Evolutionary conservation across 2,888 invertebrate genomes (phyloP).

Genomic region (Pyralis farinalis): DNA sequence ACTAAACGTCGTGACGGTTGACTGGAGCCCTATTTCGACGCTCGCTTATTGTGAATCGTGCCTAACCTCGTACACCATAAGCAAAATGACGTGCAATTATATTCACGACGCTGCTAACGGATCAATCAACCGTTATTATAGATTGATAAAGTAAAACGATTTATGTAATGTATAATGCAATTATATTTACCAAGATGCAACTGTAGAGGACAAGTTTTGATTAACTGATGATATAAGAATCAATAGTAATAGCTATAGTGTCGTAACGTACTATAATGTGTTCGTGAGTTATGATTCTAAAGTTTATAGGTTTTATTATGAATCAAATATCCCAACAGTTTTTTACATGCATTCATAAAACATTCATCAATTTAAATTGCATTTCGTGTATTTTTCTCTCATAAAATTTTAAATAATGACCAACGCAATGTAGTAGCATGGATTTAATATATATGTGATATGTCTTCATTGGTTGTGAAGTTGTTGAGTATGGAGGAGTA

Average conservation of each 20-base stretch:
- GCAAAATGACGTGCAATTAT: conserved; percentile 34
- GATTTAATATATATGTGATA: too few species aligned
- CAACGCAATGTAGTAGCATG: too few species aligned
- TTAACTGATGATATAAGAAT: conserved; percentile 11
- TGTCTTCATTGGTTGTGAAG: too few species aligned
- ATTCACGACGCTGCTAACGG: conserved; percentile 29
- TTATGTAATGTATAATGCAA: conserved; percentile 30
- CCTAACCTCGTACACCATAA: conserved; percentile 34
- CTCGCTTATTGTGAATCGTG: conserved; percentile 31
- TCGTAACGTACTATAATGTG: not conserved
- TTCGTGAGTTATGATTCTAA: conserved; percentile 14
- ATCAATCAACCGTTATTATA: conserved; percentile 26
- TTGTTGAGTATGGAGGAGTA: too few species aligned
- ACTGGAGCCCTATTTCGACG: conserved; percentile 26
- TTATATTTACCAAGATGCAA: conserved; percentile 30
- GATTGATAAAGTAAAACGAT: conserved; percentile 14
- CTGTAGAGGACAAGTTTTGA: conserved; percentile 27
- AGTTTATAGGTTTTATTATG: not conserved
- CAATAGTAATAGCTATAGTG: conserved; percentile 4
- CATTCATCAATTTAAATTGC: too few species aligned
- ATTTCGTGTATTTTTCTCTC: too few species aligned
- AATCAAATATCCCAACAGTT: too few species aligned
- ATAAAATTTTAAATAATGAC: too few species aligned
- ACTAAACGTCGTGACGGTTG: conserved; percentile 28
- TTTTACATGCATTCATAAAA: too few species aligned